These are phyloP conservation scores for Drymodes brunneopygia DNA, from an alignment of 2,113 vertebrate species.

Conservation along the genomic window DNA sequence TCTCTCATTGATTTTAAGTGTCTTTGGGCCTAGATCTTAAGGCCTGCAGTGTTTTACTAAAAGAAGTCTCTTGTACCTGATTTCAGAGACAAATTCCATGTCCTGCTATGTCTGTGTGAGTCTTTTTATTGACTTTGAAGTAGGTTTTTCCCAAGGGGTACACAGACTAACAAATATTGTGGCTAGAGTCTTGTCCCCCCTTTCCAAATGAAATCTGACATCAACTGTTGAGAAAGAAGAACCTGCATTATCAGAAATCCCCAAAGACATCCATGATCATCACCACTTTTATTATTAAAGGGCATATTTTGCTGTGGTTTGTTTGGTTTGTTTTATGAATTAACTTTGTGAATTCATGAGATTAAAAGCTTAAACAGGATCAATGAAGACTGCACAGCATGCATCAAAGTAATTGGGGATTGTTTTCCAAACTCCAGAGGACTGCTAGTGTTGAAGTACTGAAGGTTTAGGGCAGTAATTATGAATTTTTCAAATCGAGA, in stretches of 20 bases:
- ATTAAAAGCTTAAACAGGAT: constrained; percentile 64
- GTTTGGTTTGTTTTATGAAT: constrained; percentile 58
- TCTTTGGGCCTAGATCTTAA: background rate
- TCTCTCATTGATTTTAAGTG: background rate
- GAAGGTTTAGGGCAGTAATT: constrained; percentile 22
- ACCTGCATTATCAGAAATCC: background rate
- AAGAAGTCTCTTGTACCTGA: background rate
- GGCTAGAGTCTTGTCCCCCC: background rate
- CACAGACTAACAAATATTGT: background rate
- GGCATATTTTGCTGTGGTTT: background rate
- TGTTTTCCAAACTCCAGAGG: constrained; percentile 46
- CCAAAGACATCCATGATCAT: background rate
- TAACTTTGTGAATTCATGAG: constrained; percentile 40
- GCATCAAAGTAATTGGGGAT: constrained; percentile 56
- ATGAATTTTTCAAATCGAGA: constrained; percentile 29
- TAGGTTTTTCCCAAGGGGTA: background rate
- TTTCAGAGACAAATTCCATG: background rate
- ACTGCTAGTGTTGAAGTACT: background rate
- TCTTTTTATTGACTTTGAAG: background rate
- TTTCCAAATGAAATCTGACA: constrained; percentile 20
- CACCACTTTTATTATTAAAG: constrained; percentile 14
- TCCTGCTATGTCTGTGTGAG: background rate
- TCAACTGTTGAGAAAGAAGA: background rate
- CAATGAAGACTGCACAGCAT: constrained; percentile 41
- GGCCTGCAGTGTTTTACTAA: background rate